These are phyloP conservation scores for Xestia c-nigrum DNA, from an alignment of 2,888 invertebrate genomes.

Conservation along the genomic window DNA sequence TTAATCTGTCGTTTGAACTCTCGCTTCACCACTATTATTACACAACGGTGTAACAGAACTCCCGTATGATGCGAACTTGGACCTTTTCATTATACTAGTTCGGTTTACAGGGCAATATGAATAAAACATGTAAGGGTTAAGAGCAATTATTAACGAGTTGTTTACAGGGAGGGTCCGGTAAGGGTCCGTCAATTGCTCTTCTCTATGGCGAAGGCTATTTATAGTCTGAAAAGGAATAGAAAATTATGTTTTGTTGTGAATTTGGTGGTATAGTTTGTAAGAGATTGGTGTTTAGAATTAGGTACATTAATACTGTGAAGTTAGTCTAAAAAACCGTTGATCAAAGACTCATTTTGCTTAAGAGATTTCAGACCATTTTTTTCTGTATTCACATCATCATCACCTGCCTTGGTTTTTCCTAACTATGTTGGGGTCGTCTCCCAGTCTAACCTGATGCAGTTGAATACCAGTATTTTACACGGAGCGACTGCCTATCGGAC, in stretches of 20 bases:
- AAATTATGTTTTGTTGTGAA: constrained; percentile 17
- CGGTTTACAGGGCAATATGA: constrained; percentile 81
- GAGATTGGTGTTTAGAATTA: not conserved
- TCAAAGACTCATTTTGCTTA: too few species aligned
- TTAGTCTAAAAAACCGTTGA: not conserved
- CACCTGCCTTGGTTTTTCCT: too few species aligned
- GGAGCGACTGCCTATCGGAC: too few species aligned
- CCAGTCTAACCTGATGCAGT: too few species aligned
- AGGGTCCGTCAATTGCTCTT: constrained; percentile 56
- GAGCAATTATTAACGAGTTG: constrained; percentile 86
- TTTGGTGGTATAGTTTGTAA: not conserved
- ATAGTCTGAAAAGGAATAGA: constrained; percentile 21
- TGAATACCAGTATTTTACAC: too few species aligned
- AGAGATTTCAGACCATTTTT: too few species aligned
- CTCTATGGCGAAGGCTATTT: constrained; percentile 37
- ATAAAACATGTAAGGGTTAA: constrained; percentile 80
- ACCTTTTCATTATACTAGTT: constrained; percentile 85
- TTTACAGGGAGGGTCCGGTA: constrained; percentile 77
- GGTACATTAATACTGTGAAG: not conserved
- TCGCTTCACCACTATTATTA: not conserved
- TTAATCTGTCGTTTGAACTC: not conserved
- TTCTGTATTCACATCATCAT: too few species aligned
- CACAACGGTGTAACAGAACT: constrained; percentile 63
- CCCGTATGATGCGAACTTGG: constrained; percentile 69
- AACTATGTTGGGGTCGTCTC: too few species aligned